A percentile compares a stretch with the other conserved stretches of the same genome.
These are phyloP conservation scores for Halocynthia aurantium DNA, from an alignment of 23 tunicate genomes.

Conservation along the genomic window DNA sequence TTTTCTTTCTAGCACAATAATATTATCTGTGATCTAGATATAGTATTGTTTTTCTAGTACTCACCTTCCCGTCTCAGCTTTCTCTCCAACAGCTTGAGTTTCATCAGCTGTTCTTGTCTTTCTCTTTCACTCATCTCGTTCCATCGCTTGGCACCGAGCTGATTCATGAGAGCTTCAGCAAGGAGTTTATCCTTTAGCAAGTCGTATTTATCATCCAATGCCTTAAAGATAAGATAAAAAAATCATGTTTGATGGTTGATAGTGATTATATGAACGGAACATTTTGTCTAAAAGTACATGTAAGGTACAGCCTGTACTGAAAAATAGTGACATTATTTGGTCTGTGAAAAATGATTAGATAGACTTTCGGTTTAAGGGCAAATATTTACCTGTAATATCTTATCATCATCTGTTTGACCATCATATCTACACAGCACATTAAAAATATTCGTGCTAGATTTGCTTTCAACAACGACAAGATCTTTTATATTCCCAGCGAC, in stretches of 20 bases:
- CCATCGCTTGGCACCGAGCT: slow-evolving; percentile 68
- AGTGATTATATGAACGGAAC: no score
- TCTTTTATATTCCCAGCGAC: slow-evolving; percentile 15
- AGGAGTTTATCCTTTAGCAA: slow-evolving; percentile 65
- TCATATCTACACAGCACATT: slow-evolving; percentile 81
- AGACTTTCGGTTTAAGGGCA: no score
- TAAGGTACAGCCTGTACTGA: no score
- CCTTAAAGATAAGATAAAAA: slow-evolving; percentile 22
- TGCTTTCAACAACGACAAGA: background rate
- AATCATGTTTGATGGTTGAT: background rate
- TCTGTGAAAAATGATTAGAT: no score
- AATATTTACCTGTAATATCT: slow-evolving; percentile 48
- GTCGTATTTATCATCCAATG: slow-evolving; percentile 77
- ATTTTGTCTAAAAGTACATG: no score
- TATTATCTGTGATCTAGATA: no score
- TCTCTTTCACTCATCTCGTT: slow-evolving; percentile 68
- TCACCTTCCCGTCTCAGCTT: slow-evolving; percentile 55
- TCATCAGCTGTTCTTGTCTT: slow-evolving; percentile 50
- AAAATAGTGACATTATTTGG: no score
- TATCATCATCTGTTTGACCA: slow-evolving; percentile 52
- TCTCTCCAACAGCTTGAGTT: slow-evolving; percentile 61
- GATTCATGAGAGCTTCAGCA: slow-evolving; percentile 73
- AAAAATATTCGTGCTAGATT: slow-evolving; percentile 63
- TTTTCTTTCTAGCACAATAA: no score
- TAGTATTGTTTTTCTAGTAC: background rate